Evolutionary conservation across 2,888 invertebrate species (phyloP).

Genomic region (Eilema sororculum): DNA sequence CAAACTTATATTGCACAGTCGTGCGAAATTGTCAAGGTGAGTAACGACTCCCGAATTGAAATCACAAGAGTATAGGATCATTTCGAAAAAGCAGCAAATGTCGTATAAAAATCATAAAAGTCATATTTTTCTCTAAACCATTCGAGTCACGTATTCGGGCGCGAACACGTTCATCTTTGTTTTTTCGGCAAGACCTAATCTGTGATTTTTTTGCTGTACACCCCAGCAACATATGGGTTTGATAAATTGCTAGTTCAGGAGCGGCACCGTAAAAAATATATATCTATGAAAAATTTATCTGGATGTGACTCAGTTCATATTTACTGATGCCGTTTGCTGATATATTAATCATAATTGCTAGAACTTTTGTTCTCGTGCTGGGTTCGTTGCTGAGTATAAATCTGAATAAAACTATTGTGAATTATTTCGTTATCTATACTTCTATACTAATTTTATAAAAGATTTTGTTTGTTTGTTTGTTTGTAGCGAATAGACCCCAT

Average conservation of each 20-base stretch:
- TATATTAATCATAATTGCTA: conserved; percentile 9
- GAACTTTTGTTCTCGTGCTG: too few species aligned
- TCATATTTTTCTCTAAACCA: conserved; percentile 57
- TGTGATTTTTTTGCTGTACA: conserved; percentile 64
- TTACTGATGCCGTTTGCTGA: conserved; percentile 31
- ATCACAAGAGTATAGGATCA: conserved; percentile 44
- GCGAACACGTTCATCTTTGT: conserved; percentile 72
- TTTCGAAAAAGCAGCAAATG: conserved; percentile 45
- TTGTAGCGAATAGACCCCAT: too few species aligned
- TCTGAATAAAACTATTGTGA: background rate
- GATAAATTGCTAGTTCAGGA: conserved; percentile 74
- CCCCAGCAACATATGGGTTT: conserved; percentile 69
- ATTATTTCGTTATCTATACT: too few species aligned
- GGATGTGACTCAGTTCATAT: conserved; percentile 55
- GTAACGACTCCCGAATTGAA: conserved; percentile 46
- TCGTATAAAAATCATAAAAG: conserved; percentile 72
- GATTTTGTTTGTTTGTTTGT: too few species aligned
- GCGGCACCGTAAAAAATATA: conserved; percentile 55
- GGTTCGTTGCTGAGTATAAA: background rate
- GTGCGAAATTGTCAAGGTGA: conserved; percentile 19
- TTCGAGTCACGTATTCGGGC: conserved; percentile 68
- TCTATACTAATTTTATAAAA: too few species aligned
- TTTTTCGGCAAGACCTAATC: conserved; percentile 72
- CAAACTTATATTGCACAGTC: conserved; percentile 12
- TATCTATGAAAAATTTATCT: conserved; percentile 74